A percentile compares a stretch with the other conserved stretches of the same genome.
Conservation (phyloP, 2,113 vertebrate genomes). For the Mustela lutreola region DNA sequence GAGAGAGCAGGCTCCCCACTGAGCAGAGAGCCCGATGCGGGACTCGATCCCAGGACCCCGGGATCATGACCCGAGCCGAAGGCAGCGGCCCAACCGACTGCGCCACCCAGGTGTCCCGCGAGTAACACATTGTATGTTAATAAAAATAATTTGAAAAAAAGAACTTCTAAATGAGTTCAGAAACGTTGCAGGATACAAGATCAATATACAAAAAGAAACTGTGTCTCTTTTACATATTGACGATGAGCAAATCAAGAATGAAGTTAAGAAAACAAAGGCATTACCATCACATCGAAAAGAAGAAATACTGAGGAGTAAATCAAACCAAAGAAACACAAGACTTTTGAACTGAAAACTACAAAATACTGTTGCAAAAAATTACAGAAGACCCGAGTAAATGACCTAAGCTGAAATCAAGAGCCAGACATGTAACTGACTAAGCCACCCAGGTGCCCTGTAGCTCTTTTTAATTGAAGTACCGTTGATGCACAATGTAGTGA, state of each 20-base stretch:
- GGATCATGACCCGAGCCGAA: no score
- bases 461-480: background rate
- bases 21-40: no score
- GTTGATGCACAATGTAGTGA: background rate
- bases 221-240: background rate
- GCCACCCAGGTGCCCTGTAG: background rate
- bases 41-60: no score
- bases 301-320: conserved; percentile 8
- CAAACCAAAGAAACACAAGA: background rate
- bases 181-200: background rate
- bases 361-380: background rate
- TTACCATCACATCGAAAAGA: background rate
- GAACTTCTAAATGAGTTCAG: background rate
- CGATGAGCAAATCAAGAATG: background rate
- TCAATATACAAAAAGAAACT: background rate
- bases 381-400: background rate
- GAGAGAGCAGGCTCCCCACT: no score
- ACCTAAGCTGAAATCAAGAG: background rate
- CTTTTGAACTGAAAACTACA: background rate
- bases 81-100: no score
- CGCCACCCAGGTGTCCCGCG: no score
- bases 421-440: background rate
- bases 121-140: no score
- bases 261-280: conserved; percentile 36
- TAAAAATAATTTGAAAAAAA: no score